Conservation (phyloP, 2,797 vertebrate genomes). For the Harpagifer antarcticus region DNA sequence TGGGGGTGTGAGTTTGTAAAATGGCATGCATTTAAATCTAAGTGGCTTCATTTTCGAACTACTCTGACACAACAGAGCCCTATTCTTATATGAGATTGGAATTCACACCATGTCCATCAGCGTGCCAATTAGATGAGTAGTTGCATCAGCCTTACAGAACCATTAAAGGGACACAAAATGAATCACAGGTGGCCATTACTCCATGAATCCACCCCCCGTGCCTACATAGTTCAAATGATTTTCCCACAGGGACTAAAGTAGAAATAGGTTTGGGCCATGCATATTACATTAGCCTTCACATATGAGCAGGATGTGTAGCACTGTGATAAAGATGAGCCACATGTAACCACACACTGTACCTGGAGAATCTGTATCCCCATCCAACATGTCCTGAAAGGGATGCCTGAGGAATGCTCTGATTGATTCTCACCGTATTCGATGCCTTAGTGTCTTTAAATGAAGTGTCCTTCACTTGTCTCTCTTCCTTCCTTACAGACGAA, state of each 20-base stretch:
- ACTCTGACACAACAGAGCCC: constrained; percentile 32
- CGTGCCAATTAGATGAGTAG: constrained; percentile 27
- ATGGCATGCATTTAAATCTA: constrained; percentile 39
- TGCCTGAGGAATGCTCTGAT: background rate
- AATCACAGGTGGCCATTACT: constrained; percentile 27
- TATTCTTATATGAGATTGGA: constrained; percentile 5
- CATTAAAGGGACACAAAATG: constrained; percentile 3
- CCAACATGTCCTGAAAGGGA: constrained; percentile 22
- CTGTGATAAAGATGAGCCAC: constrained; percentile 37
- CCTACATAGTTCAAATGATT: constrained; percentile 2
- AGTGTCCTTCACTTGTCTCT: constrained; percentile 30
- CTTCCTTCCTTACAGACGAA: constrained; percentile 54
- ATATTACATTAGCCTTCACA: constrained; percentile 24
- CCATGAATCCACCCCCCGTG: constrained; percentile 7
- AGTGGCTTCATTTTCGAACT: constrained; percentile 19
- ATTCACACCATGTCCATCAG: constrained; percentile 12
- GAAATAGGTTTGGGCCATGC: constrained; percentile 38
- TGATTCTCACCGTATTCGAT: constrained; percentile 48
- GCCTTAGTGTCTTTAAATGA: background rate
- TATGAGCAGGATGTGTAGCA: constrained; percentile 21
- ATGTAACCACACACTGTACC: constrained; percentile 39
- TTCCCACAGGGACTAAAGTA: constrained; percentile 5
- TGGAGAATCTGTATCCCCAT: constrained; percentile 39
- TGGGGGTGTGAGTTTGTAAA: constrained; percentile 38
- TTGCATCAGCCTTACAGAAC: constrained; percentile 49